Base-by-base conservation (phyloP, 2,797 vertebrate genomes). In the Alcedo atthis region DNA sequence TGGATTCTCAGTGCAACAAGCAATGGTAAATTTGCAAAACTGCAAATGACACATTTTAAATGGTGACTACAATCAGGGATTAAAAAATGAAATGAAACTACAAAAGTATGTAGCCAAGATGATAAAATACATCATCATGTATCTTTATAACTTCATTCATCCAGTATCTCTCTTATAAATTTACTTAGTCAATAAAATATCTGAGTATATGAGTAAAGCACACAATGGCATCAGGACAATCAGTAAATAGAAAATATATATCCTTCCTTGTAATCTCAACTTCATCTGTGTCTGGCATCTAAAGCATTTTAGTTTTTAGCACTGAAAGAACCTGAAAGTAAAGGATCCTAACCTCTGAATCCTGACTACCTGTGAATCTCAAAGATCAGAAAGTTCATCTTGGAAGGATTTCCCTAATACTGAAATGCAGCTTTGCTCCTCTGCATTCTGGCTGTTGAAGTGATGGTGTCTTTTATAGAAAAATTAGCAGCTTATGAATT, bases 401-500 rank as follows among this genome's bases (percentile, higher is more conserved):
- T 70, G 37, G 42, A 53, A 24, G 59, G 25, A 62, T 89, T 91
- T 84, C 59, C 75, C 57, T 45, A 79, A 55, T 40, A 84, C 55
- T 48, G 17, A 71, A 48, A 48, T 48, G 62, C 33, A 22, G 28
- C 43, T 92, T 83, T 94, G 12, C 35, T 87, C 15, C 16, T 62
- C 69, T 68, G 16, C 2, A 3, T 83, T 90, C n/a, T 59, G 74
- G 42, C 32, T 85, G 46, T 42, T 82, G 49, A 93, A 45, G 49
- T 53, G 46, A 80, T 62, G 21, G 28, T 68, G 21, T 46, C 54
- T 91, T 91, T 91, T 43, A 58, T 15, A 54, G 42, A 64, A 55
- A 86, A 84, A 90, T 53, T 33, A 88, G 28, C 43, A 73, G 43
- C 51, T 90, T 85, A 79, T 24, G 89, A 58, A 67, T 84, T 73